phyloP scores from a whole-genome alignment of 2,888 invertebrate species.

The Byasa hedistus region DNA sequence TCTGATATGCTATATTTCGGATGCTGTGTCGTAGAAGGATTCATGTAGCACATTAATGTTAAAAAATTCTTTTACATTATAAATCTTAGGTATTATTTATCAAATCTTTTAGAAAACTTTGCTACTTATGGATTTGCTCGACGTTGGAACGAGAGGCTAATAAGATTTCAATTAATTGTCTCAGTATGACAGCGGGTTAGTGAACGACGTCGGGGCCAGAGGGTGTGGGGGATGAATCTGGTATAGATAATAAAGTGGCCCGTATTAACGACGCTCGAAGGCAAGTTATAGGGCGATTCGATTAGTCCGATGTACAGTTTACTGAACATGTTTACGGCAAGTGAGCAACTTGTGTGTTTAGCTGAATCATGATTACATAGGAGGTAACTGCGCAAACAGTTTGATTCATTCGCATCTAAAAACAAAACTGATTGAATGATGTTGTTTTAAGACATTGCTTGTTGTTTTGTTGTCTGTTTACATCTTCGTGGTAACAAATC shows the following conservation, averaged over 20 bases:
- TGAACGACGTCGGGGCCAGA: slow-evolving; percentile 42
- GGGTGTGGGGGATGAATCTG: slow-evolving; percentile 45
- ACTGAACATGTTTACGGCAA: slow-evolving; percentile 58
- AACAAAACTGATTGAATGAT: slow-evolving; percentile 20
- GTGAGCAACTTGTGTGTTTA: slow-evolving; percentile 51
- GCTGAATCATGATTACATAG: slow-evolving; percentile 45
- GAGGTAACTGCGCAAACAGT: slow-evolving; percentile 38
- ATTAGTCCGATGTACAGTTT: slow-evolving; percentile 62
- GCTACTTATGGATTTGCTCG: slow-evolving; percentile 31
- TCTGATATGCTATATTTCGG: too few species aligned
- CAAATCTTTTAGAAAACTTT: slow-evolving; percentile 31
- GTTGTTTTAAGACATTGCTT: slow-evolving; percentile 17
- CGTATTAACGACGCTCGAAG: slow-evolving; percentile 59
- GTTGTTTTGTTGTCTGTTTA: slow-evolving; percentile 11
- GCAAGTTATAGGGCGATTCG: slow-evolving; percentile 66
- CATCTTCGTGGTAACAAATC: not conserved
- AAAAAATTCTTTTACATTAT: too few species aligned
- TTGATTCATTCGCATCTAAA: slow-evolving; percentile 13
- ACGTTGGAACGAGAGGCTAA: slow-evolving; percentile 23
- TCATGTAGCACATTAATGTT: too few species aligned
- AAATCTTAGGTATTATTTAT: not conserved
- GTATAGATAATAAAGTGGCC: slow-evolving; percentile 61
- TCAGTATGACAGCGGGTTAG: slow-evolving; percentile 36
- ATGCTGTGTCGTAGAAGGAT: too few species aligned
- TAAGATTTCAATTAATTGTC: slow-evolving; percentile 48